Evolutionary conservation across 2,113 vertebrate genomes (phyloP), one percentile per base, ranked within the genome.

Genomic region (Drymodes brunneopygia): DNA sequence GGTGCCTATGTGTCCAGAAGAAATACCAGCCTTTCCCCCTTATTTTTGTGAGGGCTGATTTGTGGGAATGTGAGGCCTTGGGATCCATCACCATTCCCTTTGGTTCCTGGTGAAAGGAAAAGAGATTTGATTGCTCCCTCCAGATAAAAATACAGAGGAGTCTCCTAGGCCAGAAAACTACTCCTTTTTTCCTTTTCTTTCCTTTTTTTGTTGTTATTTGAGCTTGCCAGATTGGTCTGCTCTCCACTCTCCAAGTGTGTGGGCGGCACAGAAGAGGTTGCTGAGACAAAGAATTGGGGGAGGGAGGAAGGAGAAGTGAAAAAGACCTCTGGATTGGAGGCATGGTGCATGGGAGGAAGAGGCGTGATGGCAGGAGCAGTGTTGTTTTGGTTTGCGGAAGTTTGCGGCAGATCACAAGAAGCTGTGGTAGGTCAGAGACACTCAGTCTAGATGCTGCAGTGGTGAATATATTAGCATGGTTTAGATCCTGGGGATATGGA

Each of bases 341-440:
- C 89, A 72, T 50, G 69, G 80, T 45, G 57, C 54, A 93, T 48
- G 82, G 69, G 84, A 88, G 74, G 75, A 95, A 90, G 88, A 83
- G 71, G 81, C 4, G 9, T 57, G 27, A 62, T 53, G 94, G 88
- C 93, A 94, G 61, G 65, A 66, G 15, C 81, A 73, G 78, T 0
- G 44, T 54, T 89, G 92, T 92, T 95, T 62, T 86, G 88, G 82
- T 78, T 84, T 88, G 86, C 0, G 0, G 51, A 90, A 73, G 60
- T 71, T 86, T 78, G 77, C 23, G 42, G 88, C 65, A 31, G 60
- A 85, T 90, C 86, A 58, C 79, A 86, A 80, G 91, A 60, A 82
- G 74, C 95, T 96, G 94, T 78, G 92, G 94, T 95, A 90, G 96
- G 94, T 96, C 94, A 96, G 91, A 96, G 94, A 94, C 92, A 9